Percentiles rank a stretch among this genome's conserved stretches.
Conservation (phyloP, 1,140 invertebrate species). For the Hycleus phaleratus region DNA sequence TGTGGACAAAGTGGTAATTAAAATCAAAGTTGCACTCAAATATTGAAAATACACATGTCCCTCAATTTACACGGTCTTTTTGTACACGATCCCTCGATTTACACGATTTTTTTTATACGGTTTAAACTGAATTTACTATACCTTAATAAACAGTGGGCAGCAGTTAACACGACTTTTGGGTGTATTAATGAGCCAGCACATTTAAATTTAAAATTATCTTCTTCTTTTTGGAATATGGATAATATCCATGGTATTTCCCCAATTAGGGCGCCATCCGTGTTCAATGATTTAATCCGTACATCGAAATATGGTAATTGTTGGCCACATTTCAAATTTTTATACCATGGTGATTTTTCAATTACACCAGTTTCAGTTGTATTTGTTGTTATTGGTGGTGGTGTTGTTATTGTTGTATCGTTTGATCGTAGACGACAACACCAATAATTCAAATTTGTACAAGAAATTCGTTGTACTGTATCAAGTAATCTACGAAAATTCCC, state of each 20-base stretch:
- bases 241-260: constrained; percentile 5
- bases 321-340: not conserved
- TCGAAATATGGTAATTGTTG: not conserved
- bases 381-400: not conserved
- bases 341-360: not conserved
- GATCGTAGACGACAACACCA: too few species aligned
- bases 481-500: not conserved
- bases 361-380: not conserved
- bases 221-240: not conserved
- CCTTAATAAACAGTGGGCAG: constrained; percentile 48
- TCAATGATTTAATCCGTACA: not conserved
- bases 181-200: constrained; percentile 52
- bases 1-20: not conserved
- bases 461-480: not conserved
- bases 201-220: constrained; percentile 12
- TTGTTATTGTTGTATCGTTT: not conserved
- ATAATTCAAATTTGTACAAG: not conserved
- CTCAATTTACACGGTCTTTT: too few species aligned
- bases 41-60: not conserved
- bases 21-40: too few species aligned
- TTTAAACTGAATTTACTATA: not conserved
- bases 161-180: constrained; percentile 48
- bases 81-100: too few species aligned
- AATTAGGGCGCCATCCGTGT: not conserved
- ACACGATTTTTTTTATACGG: not conserved